phyloP scores from a whole-genome alignment of 2,888 invertebrate species.

The Drosophila meridionalis region DNA sequence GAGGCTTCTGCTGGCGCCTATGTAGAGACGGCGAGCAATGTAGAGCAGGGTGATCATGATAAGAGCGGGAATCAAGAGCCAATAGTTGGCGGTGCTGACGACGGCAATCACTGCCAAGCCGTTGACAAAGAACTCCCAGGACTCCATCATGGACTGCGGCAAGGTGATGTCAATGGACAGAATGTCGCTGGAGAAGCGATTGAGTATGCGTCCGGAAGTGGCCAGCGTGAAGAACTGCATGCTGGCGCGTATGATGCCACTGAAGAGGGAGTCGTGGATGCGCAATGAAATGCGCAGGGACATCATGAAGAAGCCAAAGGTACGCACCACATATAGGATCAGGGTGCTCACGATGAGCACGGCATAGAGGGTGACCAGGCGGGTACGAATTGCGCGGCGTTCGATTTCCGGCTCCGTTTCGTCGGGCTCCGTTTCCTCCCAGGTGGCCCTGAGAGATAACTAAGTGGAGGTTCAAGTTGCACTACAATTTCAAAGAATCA shows the following conservation, averaged over 20 bases:
- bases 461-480: background rate
- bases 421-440: slow-evolving; percentile 84
- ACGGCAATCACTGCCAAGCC: slow-evolving; percentile 87
- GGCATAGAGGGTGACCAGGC: slow-evolving; percentile 78
- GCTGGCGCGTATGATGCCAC: slow-evolving; percentile 89
- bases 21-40: slow-evolving; percentile 86
- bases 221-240: slow-evolving; percentile 92
- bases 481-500: background rate
- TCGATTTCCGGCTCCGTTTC: slow-evolving; percentile 71
- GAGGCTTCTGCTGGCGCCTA: slow-evolving; percentile 86
- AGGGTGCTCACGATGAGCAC: slow-evolving; percentile 77
- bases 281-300: slow-evolving; percentile 90
- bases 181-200: slow-evolving; percentile 91
- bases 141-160: slow-evolving; percentile 87
- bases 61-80: slow-evolving; percentile 87
- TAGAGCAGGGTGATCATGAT: slow-evolving; percentile 87
- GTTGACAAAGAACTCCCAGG: slow-evolving; percentile 85
- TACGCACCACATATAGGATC: slow-evolving; percentile 86
- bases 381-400: slow-evolving; percentile 64
- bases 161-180: slow-evolving; percentile 88
- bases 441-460: slow-evolving; percentile 78
- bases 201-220: slow-evolving; percentile 88
- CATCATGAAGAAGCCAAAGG: slow-evolving; percentile 89
- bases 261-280: slow-evolving; percentile 92
- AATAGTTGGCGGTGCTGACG: slow-evolving; percentile 88